phyloP scores from a whole-genome alignment of 2,888 invertebrate genomes.

The Pseudococcus longispinus region DNA sequence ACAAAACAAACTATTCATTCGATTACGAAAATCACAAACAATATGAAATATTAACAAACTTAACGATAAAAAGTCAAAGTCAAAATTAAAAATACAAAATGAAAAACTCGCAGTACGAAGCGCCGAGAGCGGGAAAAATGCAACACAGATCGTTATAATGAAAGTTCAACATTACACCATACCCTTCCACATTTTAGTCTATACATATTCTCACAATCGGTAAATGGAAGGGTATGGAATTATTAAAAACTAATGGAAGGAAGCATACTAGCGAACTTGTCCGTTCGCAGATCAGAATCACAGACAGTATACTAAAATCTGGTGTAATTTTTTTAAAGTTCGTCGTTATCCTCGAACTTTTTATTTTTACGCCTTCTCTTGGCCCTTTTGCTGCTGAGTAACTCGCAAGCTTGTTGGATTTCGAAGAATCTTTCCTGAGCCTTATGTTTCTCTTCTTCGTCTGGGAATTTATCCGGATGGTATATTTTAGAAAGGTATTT shows the following conservation, averaged over 20 bases:
- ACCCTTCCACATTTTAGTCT: too few relatives aligned
- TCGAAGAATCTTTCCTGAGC: slow-evolving; percentile 91
- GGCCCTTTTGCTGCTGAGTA: slow-evolving; percentile 82
- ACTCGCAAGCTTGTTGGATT: slow-evolving; percentile 90
- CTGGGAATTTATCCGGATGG: slow-evolving; percentile 91
- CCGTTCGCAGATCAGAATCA: slow-evolving; percentile 41
- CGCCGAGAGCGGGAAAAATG: background rate
- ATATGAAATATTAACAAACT: background rate
- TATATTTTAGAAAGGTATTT: slow-evolving; percentile 80
- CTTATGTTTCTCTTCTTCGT: slow-evolving; percentile 70
- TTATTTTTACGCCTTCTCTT: slow-evolving; percentile 78
- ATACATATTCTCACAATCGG: background rate
- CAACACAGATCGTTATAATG: background rate
- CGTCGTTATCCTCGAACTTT: slow-evolving; percentile 62
- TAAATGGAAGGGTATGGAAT: background rate
- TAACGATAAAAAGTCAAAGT: background rate
- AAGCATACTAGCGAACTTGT: background rate
- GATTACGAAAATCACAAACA: background rate
- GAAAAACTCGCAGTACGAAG: background rate
- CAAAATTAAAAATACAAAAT: background rate
- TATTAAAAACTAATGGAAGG: background rate
- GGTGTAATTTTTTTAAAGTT: slow-evolving; percentile 38
- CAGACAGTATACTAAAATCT: slow-evolving; percentile 29
- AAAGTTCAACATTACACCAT: background rate
- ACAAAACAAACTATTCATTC: background rate